A percentile compares a stretch with the other conserved stretches of the same genome.
These are phyloP conservation scores for Gymnarchus niloticus DNA, from an alignment of 2,113 vertebrate genomes.

Conservation along the genomic window DNA sequence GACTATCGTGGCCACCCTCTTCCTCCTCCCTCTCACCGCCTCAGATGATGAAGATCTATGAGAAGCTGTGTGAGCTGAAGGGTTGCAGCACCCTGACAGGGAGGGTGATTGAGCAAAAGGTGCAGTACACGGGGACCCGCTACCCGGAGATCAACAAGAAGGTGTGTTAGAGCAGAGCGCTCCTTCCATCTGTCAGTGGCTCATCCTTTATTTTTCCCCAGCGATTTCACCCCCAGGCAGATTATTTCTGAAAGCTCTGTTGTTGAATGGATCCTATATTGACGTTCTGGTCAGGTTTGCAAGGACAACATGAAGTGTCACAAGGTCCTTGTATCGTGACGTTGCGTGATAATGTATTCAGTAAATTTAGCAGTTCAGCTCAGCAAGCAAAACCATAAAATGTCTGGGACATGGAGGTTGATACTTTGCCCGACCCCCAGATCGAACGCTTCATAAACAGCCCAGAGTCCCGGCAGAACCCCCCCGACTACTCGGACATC, in stretches of 20 bases:
- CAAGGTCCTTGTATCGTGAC: too few relatives aligned
- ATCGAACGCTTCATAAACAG: constrained; percentile 81
- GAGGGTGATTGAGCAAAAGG: constrained; percentile 78
- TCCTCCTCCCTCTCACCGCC: neutral
- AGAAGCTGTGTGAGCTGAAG: constrained; percentile 82
- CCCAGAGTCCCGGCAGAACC: constrained; percentile 57
- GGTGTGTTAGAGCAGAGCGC: constrained; percentile 35
- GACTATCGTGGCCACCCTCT: neutral
- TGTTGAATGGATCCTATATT: too few relatives aligned
- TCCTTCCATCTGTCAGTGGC: too few relatives aligned
- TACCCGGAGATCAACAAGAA: constrained; percentile 81
- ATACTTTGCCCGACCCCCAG: too few relatives aligned
- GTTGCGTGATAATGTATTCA: too few relatives aligned
- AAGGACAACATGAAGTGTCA: too few relatives aligned
- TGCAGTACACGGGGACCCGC: constrained; percentile 68
- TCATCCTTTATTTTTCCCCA: too few relatives aligned
- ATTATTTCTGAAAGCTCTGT: too few relatives aligned
- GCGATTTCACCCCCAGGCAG: too few relatives aligned
- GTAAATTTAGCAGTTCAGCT: too few relatives aligned
- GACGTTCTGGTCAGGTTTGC: too few relatives aligned
- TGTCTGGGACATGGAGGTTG: neutral
- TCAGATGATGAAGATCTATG: constrained; percentile 81
- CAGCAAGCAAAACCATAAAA: neutral
- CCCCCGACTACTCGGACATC: constrained; percentile 80
- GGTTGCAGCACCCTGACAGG: constrained; percentile 72